A percentile compares a stretch with the other conserved stretches of the same genome.
These are phyloP conservation scores for Nephrotoma flavescens DNA, from an alignment of 2,888 invertebrate genomes.

Conservation along the genomic window DNA sequence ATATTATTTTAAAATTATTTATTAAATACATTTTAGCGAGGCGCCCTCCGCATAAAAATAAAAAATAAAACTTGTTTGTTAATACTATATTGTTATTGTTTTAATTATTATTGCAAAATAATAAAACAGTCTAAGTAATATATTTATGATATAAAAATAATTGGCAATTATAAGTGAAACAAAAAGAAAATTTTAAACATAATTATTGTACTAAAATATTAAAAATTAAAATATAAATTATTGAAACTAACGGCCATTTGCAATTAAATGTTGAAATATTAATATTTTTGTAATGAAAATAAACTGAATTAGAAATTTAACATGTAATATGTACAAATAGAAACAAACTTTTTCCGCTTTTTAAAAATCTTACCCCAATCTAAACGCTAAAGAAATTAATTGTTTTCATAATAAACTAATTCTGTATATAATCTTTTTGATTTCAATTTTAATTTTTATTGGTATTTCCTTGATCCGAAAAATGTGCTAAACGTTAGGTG, in stretches of 20 bases:
- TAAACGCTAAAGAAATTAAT: no score
- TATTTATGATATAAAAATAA: constrained; percentile 1
- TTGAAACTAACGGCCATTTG: background rate
- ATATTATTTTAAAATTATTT: background rate
- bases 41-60: background rate
- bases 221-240: background rate
- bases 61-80: background rate
- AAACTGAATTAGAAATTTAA: background rate
- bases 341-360: background rate
- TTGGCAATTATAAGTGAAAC: constrained; percentile 1
- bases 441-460: no score
- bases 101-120: background rate
- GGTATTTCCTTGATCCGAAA: no score
- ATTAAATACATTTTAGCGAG: background rate
- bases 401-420: no score
- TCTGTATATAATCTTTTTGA: no score
- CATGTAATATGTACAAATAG: background rate
- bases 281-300: background rate
- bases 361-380: no score
- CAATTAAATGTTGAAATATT: background rate
- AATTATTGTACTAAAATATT: background rate
- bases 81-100: background rate
- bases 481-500: no score
- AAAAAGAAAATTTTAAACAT: background rate
- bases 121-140: constrained; percentile 1